Evolutionary conservation across 2,888 invertebrate species (phyloP), one percentile per base, ranked within the genome.

Genomic region (Epinotia bilunana): DNA sequence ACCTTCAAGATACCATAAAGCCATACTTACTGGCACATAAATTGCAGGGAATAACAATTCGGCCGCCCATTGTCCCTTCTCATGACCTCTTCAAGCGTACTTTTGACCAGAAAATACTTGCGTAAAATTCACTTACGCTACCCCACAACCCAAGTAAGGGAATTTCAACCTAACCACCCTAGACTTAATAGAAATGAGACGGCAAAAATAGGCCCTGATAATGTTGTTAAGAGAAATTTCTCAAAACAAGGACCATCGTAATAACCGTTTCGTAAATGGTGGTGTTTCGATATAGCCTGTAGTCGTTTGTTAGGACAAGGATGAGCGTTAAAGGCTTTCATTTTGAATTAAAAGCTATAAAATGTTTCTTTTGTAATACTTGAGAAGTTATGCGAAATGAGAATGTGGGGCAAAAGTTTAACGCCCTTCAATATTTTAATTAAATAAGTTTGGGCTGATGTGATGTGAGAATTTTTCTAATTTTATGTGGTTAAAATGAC

Each of bases 51-150:
- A 77, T 74, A 77, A 77, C 76, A 63, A 68, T 77, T 77, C 20
- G 13, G 65, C 43, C 65, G 39, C 33, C 76, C 76, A 63, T 77
- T 77, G 76, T 77, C 74, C 76, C 74, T 74, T 68, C 71, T 62
- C 68, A 76, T 68, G 64, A 68, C 69, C 73, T 53, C 70, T 76
- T 73, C 63, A 73, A 74, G 65, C 65, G 74, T 72, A 77, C 74
- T 77, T 77, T 77, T 77, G 76, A 77, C 76, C 76, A 74, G 76
- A 74, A 76, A 74, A 77, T 77, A 71, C 70, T 71, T 65, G 60
- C 53, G 53, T 61, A 71, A 71, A 75, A 74, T 74, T 70, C 73
- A 73, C 73, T 73, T 73, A 73, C 58, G 46, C 23, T 61, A n/a
- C 23, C 33, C 23, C 23, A 13, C 33, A 2, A 6, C 7, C 16